These are phyloP conservation scores for Nymphicus hollandicus DNA, from an alignment of 2,113 vertebrate genomes.

Conservation along the genomic window DNA sequence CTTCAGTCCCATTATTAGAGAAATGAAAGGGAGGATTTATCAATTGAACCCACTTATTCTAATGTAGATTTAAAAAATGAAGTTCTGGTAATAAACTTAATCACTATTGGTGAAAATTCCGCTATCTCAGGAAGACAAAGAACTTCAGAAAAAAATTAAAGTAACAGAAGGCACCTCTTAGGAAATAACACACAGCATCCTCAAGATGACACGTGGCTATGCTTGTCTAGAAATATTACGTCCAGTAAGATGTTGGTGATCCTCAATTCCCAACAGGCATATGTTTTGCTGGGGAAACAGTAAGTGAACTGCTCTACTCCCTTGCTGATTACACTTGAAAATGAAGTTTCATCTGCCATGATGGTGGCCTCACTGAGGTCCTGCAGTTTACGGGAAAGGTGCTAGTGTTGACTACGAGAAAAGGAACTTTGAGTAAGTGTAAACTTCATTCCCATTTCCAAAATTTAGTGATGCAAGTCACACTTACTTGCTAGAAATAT, in stretches of 20 bases:
- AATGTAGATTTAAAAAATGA: not conserved
- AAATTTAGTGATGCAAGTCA: constrained; percentile 73
- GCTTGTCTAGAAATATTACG: not conserved
- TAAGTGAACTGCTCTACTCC: not conserved
- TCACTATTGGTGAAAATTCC: not conserved
- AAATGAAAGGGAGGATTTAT: not conserved
- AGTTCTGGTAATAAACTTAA: not conserved
- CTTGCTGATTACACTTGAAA: not conserved
- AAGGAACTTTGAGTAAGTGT: not conserved
- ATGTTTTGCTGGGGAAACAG: not conserved
- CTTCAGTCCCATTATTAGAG: not conserved
- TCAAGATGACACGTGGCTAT: not conserved
- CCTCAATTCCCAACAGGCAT: not conserved
- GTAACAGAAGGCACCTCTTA: not conserved
- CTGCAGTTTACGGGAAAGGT: not conserved
- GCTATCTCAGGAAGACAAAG: not conserved
- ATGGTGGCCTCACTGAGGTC: not conserved
- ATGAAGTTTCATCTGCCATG: not conserved
- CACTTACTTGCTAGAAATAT: constrained; percentile 66
- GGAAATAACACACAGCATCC: not conserved
- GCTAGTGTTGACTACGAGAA: not conserved
- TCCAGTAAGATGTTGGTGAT: not conserved
- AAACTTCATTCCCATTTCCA: constrained; percentile 13
- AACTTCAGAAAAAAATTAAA: not conserved
- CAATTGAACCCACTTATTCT: not conserved